Evolutionary conservation across 37 sponge, comb jelly and placozoan species (phyloP), one percentile per base, ranked within the genome.

Genomic region (Amphimedon queenslandica): DNA sequence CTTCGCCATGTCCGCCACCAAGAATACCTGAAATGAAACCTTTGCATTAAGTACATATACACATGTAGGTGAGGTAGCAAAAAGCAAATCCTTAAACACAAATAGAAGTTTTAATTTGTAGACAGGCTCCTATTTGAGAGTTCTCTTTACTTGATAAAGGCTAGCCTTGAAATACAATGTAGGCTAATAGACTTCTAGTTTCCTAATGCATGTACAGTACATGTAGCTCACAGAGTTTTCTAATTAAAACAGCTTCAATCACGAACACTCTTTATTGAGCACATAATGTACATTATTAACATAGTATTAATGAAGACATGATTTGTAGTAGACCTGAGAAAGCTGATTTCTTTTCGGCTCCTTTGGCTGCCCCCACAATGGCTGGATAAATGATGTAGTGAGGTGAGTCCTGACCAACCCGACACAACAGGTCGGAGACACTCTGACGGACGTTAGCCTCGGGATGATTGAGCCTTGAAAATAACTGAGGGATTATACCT

Each of bases 321-420:
- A 47, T 47, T 47, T 47, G 8, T 18, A 47, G 51, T 13, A 47
- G 13, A 77, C 84, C 86, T 64, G 81, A 80, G 28, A 81, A 56
- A 39, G 79, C 38, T 2, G 63, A 53, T 71, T 88, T 82, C 80
- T 83, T 88, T 74, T 88, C 84, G 29, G 40, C 42, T 25, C 73
- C 74, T 40, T 78, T 64, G 13, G 83, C 65, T 18, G 78, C 74
- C 0, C 94, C 90, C 41, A 93, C 94, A 36, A 93, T 86, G 66
- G 88, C 94, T 2, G 92, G 94, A 64, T 93, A 93, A 76, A 93
- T 93, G 84, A 93, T 86, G 80, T 79, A 88, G 61, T 93, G 92
- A 40, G 94, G 94, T 2, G 84, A 82, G 69, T 93, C 94, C 2
- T 70, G n/a, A 4, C 85, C 94, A 34, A 93, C 84, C 2, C 92